phyloP scores from a whole-genome alignment of 2,888 invertebrate species.

The Eupithecia centaureata region DNA sequence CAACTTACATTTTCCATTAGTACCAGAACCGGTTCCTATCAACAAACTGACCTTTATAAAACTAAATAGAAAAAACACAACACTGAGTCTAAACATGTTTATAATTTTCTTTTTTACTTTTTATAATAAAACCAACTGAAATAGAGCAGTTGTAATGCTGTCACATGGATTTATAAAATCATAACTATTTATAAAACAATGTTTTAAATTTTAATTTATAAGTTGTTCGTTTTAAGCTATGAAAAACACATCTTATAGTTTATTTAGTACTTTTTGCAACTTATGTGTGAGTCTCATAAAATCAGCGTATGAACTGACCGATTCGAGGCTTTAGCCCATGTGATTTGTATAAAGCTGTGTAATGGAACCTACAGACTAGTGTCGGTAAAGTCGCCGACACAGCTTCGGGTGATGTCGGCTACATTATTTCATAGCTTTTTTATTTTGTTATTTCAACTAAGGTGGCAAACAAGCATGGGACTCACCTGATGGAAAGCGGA shows the following conservation, averaged over 20 bases:
- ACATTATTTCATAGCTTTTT: no score
- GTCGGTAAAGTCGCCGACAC: background rate
- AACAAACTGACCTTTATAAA: constrained; percentile 56
- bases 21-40: constrained; percentile 68
- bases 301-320: background rate
- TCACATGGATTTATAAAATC: background rate
- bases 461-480: no score
- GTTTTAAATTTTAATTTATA: background rate
- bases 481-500: no score
- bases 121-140: background rate
- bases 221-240: background rate
- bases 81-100: constrained; percentile 56
- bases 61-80: constrained; percentile 56
- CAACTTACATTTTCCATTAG: constrained; percentile 71
- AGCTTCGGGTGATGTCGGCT: background rate
- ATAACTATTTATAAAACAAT: background rate
- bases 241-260: background rate
- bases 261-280: background rate
- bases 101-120: background rate
- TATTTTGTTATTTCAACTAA: no score
- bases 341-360: background rate
- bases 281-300: background rate
- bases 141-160: background rate
- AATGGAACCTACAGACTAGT: background rate
- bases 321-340: background rate